Base-by-base conservation (phyloP, 2,888 invertebrate species). In the Ormyrus nitidulus region DNA sequence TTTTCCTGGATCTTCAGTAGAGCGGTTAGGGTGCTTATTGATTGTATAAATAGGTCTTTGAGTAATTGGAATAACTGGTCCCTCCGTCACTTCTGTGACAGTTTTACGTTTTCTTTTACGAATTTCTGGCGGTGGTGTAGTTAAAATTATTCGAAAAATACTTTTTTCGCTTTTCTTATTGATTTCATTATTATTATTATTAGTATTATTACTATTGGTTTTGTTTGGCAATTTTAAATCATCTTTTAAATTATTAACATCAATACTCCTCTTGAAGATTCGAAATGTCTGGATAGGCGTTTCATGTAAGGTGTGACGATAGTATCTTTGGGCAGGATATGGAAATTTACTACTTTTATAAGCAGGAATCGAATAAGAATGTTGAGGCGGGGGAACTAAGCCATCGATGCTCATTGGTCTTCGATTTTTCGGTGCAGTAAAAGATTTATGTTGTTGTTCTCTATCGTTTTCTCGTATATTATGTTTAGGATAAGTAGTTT, bases 11-110 rank as follows among this genome's bases (percentile, higher is more conserved):
- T 82, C 83, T 5, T 65, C 83, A 51, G 83, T 83, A 0, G 87
- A 13, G 5, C 53, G 85, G 53, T 83, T 86, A 0, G 86, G 84
- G 62, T 86, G 79, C 59, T 83, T 86, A 13, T 80, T 84, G n/a
- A 87, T 84, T 6, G 85, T 86, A 64, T 87, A 86, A 48, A 85
- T 77, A 0, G 81, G 68, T 72, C 77, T 85, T 8, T 80, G 75
- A 2, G 84, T 59, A 66, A 74, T 78, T 11, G 54, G 59, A 2
- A 84, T 56, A 66, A 74, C 76, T 11, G 54, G 59, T 74, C 77
- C 74, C 6, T 72, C 77, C 9, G 66, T 76, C 56, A 79, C 19
- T 61, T 80, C 65, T 8, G 79, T 74, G 49, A 69, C 49, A 56
- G 72, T 66, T 58, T 76, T 70, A 11, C 76, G 48, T 44, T 73